Evolutionary conservation across 2,888 invertebrate species (phyloP).

Genomic region (Rutpela maculata): DNA sequence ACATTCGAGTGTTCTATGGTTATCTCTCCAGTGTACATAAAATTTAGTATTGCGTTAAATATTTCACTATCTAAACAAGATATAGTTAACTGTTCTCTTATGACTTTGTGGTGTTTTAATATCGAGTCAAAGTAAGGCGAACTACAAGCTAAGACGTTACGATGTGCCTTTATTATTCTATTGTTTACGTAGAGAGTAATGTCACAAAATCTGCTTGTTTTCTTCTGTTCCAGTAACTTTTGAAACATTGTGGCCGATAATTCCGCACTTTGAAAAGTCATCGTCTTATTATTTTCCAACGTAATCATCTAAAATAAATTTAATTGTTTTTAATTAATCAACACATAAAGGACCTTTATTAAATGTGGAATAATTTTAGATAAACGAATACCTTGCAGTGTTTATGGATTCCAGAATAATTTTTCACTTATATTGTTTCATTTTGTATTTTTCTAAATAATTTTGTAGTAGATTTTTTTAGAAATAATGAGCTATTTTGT

Average conservation of each 20-base stretch:
- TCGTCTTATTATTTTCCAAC: conserved; percentile 69
- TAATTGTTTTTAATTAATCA: background rate
- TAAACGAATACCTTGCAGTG: conserved; percentile 9
- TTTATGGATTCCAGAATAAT: background rate
- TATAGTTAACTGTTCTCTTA: conserved; percentile 76
- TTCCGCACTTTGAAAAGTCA: conserved; percentile 72
- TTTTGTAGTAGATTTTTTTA: background rate
- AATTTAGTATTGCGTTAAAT: conserved; percentile 78
- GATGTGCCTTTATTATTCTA: conserved; percentile 78
- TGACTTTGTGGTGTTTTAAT: conserved; percentile 76
- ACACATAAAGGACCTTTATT: background rate
- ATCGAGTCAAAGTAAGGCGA: conserved; percentile 81
- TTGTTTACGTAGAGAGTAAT: conserved; percentile 78
- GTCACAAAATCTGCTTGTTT: conserved; percentile 78
- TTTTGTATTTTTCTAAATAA: background rate
- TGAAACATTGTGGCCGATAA: conserved; percentile 69
- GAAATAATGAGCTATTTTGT: conserved; percentile 3
- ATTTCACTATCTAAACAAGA: conserved; percentile 77
- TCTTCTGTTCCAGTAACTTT: conserved; percentile 75
- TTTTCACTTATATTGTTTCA: conserved; percentile 5
- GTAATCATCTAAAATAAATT: conserved; percentile 63
- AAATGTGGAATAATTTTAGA: background rate
- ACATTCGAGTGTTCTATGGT: conserved; percentile 79
- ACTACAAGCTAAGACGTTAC: conserved; percentile 79
- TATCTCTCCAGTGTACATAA: conserved; percentile 80